A percentile compares a stretch with the other conserved stretches of the same genome.
These are phyloP conservation scores for Bombylius discolor DNA, from an alignment of 2,888 invertebrate species.

Conservation along the genomic window DNA sequence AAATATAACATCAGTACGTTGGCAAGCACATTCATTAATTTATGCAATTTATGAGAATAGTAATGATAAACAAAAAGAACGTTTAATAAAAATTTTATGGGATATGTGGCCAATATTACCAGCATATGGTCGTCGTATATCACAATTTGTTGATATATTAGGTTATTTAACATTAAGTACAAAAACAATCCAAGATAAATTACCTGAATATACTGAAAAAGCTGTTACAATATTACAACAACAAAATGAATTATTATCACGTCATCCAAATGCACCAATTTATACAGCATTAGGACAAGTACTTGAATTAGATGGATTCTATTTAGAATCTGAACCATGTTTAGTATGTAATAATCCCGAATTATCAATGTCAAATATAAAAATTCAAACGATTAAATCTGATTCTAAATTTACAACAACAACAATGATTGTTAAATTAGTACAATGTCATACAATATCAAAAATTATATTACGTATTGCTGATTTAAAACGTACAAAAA, in stretches of 20 bases:
- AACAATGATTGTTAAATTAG: constrained; percentile 91
- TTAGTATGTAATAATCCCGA: constrained; percentile 97
- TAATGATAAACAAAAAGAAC: constrained; percentile 60
- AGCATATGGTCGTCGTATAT: constrained; percentile 83
- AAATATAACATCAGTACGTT: constrained; percentile 81
- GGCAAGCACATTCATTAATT: constrained; percentile 87
- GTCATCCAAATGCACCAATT: constrained; percentile 87
- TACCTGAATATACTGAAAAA: constrained; percentile 67
- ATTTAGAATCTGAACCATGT: constrained; percentile 93
- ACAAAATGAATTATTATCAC: constrained; percentile 79
- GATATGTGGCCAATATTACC: constrained; percentile 82
- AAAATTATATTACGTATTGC: constrained; percentile 86
- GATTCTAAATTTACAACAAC: constrained; percentile 97
- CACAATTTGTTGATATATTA: constrained; percentile 91
- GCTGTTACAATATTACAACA: constrained; percentile 72
- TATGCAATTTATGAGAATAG: constrained; percentile 78
- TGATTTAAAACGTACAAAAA: constrained; percentile 91
- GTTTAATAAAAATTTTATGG: constrained; percentile 75
- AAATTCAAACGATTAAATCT: constrained; percentile 83
- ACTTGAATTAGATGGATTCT: constrained; percentile 91
- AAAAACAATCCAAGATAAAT: constrained; percentile 50
- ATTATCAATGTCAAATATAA: constrained; percentile 79
- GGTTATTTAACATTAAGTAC: constrained; percentile 89
- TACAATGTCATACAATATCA: constrained; percentile 90
- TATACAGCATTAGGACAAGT: constrained; percentile 88